Conservation (phyloP, 2,113 vertebrate species). For the Onychostoma macrolepis region DNA sequence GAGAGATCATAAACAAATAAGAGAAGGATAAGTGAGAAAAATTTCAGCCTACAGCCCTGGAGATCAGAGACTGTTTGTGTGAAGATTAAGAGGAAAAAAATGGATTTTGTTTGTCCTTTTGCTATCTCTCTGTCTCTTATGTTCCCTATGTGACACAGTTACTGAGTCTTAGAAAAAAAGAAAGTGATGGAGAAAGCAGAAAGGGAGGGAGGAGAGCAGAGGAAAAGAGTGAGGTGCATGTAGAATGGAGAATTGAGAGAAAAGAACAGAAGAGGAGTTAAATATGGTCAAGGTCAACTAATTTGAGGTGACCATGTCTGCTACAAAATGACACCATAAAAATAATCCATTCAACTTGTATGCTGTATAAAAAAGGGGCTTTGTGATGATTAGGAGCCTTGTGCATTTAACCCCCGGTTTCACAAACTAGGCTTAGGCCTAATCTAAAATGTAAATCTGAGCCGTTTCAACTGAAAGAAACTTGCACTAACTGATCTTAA, state of each 20-base stretch:
- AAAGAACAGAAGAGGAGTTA: not conserved
- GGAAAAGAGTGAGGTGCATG: slow-evolving; percentile 35
- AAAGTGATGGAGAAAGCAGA: slow-evolving; percentile 39
- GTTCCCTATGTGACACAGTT: slow-evolving; percentile 5
- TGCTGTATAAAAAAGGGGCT: too few species aligned
- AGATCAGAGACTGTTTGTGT: slow-evolving; percentile 48
- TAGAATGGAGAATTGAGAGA: not conserved
- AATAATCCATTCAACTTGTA: too few species aligned
- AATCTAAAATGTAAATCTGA: too few species aligned
- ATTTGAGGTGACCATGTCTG: not conserved
- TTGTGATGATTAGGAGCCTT: too few species aligned
- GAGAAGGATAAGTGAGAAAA: slow-evolving; percentile 4
- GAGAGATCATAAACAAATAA: slow-evolving; percentile 17
- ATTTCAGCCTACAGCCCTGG: slow-evolving; percentile 5
- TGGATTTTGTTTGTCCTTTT: slow-evolving; percentile 36
- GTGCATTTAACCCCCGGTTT: too few species aligned
- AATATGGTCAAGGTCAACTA: not conserved
- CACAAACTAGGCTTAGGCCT: too few species aligned
- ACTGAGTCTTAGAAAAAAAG: slow-evolving; percentile 6
- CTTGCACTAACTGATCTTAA: too few species aligned
- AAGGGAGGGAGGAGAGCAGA: slow-evolving; percentile 25
- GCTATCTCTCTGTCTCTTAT: slow-evolving; percentile 35
- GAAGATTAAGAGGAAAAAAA: slow-evolving; percentile 59
- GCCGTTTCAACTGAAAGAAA: too few species aligned
- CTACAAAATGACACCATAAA: too few species aligned